Evolutionary conservation across 2,113 vertebrate genomes (phyloP).

Genomic region (Peucedramus taeniatus): DNA sequence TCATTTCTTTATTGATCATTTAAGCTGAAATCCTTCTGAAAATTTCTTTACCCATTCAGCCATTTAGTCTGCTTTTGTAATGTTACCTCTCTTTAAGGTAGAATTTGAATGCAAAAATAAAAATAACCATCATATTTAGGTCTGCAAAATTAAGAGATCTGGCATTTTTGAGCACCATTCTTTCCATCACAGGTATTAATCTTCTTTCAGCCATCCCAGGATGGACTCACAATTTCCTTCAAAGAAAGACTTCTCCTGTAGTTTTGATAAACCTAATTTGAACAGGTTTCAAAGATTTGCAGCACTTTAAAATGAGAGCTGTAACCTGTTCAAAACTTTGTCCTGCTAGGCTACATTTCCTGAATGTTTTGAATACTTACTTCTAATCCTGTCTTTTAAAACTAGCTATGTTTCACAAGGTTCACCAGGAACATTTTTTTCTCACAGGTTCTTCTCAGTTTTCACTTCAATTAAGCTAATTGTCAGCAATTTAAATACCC

Average conservation of each 20-base stretch:
- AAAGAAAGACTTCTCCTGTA: neutral
- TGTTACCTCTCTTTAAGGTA: neutral
- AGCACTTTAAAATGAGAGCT: neutral
- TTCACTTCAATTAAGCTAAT: constrained; percentile 29
- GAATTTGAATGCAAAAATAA: neutral
- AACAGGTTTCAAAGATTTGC: neutral
- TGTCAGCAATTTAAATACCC: neutral
- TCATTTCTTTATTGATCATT: neutral
- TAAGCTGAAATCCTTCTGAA: neutral
- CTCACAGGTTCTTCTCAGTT: neutral
- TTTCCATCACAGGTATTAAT: neutral
- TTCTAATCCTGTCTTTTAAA: constrained; percentile 10
- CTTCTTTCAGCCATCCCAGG: neutral
- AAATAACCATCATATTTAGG: neutral
- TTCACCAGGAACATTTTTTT: neutral
- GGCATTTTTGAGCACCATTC: neutral
- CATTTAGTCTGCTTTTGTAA: neutral
- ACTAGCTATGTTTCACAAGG: neutral
- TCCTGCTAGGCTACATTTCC: neutral
- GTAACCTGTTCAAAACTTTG: neutral
- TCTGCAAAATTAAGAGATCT: neutral
- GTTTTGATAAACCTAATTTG: neutral
- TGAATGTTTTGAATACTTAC: neutral
- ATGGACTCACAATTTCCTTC: neutral
- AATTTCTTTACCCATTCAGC: neutral